Evolutionary conservation across 2,797 vertebrate genomes (phyloP).

Genomic region (Phylloscopus collybita): DNA sequence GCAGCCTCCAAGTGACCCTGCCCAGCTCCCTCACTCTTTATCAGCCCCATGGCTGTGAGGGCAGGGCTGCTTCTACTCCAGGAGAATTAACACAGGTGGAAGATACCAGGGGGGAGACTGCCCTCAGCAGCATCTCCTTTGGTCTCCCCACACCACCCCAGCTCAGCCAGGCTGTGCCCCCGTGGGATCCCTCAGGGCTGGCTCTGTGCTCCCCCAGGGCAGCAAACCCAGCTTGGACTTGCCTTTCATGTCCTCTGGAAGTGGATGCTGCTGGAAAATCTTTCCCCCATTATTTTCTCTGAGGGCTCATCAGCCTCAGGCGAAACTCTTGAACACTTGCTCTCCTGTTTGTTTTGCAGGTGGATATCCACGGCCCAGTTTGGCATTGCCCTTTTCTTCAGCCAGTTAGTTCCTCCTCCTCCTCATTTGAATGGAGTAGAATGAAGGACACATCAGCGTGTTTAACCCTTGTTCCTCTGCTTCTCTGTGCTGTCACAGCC

Average conservation of each 20-base stretch:
- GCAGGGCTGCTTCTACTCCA: too few species aligned
- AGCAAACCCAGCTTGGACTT: background rate
- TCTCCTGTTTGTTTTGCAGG: background rate
- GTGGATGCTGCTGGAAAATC: background rate
- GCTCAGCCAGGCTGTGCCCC: background rate
- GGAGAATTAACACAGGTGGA: too few species aligned
- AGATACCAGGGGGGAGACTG: too few species aligned
- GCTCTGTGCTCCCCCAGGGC: background rate
- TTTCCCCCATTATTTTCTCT: background rate
- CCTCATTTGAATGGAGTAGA: background rate
- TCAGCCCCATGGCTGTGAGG: too few species aligned
- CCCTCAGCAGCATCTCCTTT: too few species aligned
- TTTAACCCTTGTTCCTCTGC: background rate
- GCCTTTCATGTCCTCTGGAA: background rate
- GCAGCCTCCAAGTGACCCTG: too few species aligned
- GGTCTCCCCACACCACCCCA: background rate
- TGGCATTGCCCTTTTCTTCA: background rate
- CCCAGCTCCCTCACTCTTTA: too few species aligned
- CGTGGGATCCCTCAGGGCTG: rapidly evolving
- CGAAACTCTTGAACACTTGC: background rate
- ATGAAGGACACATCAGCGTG: background rate
- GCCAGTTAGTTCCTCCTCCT: background rate
- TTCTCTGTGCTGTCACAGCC: background rate
- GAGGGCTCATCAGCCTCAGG: background rate
- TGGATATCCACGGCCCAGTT: background rate